These are phyloP conservation scores for Eriocheir sinensis DNA, from an alignment of 1,140 invertebrate genomes.

Conservation along the genomic window DNA sequence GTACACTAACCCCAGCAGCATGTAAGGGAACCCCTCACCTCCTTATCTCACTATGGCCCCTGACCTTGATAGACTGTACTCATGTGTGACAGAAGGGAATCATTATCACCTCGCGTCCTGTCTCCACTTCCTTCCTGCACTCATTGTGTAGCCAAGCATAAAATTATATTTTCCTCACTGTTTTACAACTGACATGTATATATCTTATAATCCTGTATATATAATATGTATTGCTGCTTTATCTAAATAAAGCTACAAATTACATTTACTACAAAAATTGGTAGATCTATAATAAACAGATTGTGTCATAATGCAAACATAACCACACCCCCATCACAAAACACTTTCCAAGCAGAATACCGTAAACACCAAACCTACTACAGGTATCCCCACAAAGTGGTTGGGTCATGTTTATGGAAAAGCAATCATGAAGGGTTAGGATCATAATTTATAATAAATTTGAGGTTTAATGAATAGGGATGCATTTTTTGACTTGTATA, in stretches of 20 bases:
- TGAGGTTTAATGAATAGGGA: too few species aligned
- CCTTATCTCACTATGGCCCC: background rate
- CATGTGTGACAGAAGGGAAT: background rate
- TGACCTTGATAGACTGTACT: too few species aligned
- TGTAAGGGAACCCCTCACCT: background rate
- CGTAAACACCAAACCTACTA: too few species aligned
- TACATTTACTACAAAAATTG: background rate
- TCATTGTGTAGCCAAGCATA: background rate
- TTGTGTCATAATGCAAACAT: background rate
- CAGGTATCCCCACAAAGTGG: too few species aligned
- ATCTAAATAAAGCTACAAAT: background rate
- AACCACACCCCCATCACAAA: background rate
- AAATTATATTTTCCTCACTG: slow-evolving; percentile 26
- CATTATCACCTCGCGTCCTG: background rate
- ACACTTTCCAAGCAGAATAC: too few species aligned
- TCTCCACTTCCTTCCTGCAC: background rate
- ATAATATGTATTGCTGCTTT: background rate
- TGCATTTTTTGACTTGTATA: too few species aligned
- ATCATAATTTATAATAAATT: too few species aligned
- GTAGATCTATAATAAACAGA: slow-evolving; percentile 26
- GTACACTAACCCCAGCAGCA: background rate
- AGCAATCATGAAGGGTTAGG: too few species aligned
- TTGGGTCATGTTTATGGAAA: too few species aligned
- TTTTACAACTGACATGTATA: background rate
- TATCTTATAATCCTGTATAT: background rate